A percentile compares a stretch with the other conserved stretches of the same genome.
These are phyloP conservation scores for Acleris holmiana DNA, from an alignment of 2,888 invertebrate species.

Conservation along the genomic window DNA sequence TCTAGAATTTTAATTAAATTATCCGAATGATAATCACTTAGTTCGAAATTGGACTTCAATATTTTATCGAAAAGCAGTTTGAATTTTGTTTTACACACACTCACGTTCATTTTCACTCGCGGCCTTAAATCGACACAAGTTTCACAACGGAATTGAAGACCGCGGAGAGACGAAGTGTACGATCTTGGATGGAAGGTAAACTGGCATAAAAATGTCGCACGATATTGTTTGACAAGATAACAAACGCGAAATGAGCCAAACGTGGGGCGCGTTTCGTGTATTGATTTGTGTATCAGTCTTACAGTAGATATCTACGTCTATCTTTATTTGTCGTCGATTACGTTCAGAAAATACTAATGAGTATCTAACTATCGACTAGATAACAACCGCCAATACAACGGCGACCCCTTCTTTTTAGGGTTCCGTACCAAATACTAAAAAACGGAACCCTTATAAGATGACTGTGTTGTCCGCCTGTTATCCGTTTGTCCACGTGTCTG, in stretches of 20 bases:
- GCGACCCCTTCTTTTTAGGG: too few species aligned
- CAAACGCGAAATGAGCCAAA: background rate
- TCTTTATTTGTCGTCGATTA: too few species aligned
- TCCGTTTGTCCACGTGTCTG: too few species aligned
- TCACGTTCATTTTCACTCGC: conserved; percentile 48
- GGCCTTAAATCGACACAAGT: conserved; percentile 1
- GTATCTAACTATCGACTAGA: too few species aligned
- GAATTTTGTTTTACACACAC: conserved; percentile 49
- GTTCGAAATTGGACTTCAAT: conserved; percentile 48
- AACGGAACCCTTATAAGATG: too few species aligned
- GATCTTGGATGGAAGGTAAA: background rate
- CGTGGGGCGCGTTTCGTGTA: background rate
- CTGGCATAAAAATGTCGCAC: background rate
- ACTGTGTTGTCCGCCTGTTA: too few species aligned
- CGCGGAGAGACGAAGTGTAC: background rate
- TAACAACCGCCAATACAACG: too few species aligned
- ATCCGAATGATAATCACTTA: conserved; percentile 47
- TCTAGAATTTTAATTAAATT: conserved; percentile 49
- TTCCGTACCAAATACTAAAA: too few species aligned
- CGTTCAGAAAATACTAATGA: too few species aligned
- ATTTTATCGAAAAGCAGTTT: conserved; percentile 49
- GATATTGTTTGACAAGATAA: conserved; percentile 4
- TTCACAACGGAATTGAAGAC: background rate
- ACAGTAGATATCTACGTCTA: too few species aligned
- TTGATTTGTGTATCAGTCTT: too few species aligned